These are phyloP conservation scores for Thecocarcelia acutangulata DNA, from an alignment of 2,888 invertebrate species.

Conservation along the genomic window DNA sequence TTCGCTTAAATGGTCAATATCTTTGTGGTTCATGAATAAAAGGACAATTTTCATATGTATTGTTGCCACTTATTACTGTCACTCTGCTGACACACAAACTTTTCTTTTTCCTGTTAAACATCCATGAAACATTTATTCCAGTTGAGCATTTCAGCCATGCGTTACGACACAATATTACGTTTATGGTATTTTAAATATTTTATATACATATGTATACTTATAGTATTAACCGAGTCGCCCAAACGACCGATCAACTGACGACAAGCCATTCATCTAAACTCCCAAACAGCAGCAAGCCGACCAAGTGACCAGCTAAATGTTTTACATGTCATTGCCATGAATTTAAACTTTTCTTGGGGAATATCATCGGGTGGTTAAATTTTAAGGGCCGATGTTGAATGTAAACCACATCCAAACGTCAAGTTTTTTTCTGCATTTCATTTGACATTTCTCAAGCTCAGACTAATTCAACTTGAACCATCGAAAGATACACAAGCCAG, in stretches of 20 bases:
- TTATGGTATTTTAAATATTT: slow-evolving; percentile 64
- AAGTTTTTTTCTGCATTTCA: too few relatives aligned
- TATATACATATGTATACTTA: slow-evolving; percentile 11
- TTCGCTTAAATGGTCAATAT: slow-evolving; percentile 61
- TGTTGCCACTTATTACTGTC: slow-evolving; percentile 62
- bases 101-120: slow-evolving; percentile 62
- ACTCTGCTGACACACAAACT: slow-evolving; percentile 56
- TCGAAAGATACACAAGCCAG: too few relatives aligned
- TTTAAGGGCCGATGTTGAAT: too few relatives aligned
- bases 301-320: slow-evolving; percentile 21
- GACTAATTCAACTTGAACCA: too few relatives aligned
- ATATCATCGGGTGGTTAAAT: too few relatives aligned
- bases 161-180: slow-evolving; percentile 64
- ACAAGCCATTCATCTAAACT: slow-evolving; percentile 8
- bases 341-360: slow-evolving; percentile 16
- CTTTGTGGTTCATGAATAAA: slow-evolving; percentile 62
- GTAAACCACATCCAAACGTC: too few relatives aligned
- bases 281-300: neutral
- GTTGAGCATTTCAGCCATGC: slow-evolving; percentile 59
- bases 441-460: too few relatives aligned
- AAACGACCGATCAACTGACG: slow-evolving; percentile 15
- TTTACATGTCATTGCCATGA: slow-evolving; percentile 35
- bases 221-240: slow-evolving; percentile 25
- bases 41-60: slow-evolving; percentile 63
- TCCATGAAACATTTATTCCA: slow-evolving; percentile 66